Evolutionary conservation across 2,888 invertebrate species (phyloP), one percentile per base, ranked within the genome.

Genomic region (Temnothorax ravouxi): DNA sequence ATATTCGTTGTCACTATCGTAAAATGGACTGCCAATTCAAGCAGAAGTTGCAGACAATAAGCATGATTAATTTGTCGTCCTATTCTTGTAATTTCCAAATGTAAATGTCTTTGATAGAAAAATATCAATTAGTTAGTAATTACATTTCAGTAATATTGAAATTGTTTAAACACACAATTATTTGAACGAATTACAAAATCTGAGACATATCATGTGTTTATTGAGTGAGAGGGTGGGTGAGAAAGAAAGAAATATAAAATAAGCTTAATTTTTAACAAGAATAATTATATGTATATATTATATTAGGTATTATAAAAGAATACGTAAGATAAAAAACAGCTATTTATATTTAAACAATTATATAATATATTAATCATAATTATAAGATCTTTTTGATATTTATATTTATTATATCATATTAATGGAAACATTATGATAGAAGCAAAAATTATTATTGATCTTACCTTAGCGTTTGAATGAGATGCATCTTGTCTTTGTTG

Each of bases 391-490:
- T 34, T 38, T 62, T 38, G 38, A 38, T 62, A 13, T 62, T n/a
- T 34, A 21, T 6, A 21, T 21, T n/a, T 6, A 0, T 52, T 34
- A n/a, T 52, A 54, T 21, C 3, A n/a, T 21, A 54, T 18, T 54
- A 54, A 54, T 54, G 3, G 21, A 50, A 50, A 50, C 9, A 21
- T 54, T 21, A 9, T 21, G 41, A 44, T 11, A 66, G 9, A 29
- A 25, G 25, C 18, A 50, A 50, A 2, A 59, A 72, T 72, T 41
- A 61, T 64, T 18, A 21, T 54, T 41, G 25, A 77, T 41, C 29
- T 79, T 72, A 79, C 79, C 74, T 72, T 11, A 79, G 3, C 4
- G 74, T 79, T 9, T 71, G 79, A 21, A 79, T 59, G 5, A 71
- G 44, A 79, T 72, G 79, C 0, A 59, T 5, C 9, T 34, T 72